Conservation (phyloP, 2,888 invertebrate genomes). For the Pandemis corylana region DNA sequence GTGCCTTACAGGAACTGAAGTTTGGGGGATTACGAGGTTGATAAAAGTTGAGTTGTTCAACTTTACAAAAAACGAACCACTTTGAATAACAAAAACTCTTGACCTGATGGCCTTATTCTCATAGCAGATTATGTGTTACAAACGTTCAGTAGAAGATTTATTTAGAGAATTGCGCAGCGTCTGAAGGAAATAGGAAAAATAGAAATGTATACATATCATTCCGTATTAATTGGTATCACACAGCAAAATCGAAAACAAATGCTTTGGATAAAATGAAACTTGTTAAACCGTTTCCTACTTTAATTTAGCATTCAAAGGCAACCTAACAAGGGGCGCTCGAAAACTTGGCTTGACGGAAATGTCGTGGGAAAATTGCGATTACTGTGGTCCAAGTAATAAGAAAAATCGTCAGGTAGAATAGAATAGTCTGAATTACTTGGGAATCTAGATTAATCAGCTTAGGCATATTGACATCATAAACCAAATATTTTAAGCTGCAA, state of each 20-base stretch:
- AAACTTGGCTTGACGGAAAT: constrained; percentile 56
- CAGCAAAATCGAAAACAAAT: constrained; percentile 26
- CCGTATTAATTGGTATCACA: neutral
- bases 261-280: constrained; percentile 35
- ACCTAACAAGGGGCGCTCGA: constrained; percentile 54
- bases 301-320: constrained; percentile 53
- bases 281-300: constrained; percentile 45
- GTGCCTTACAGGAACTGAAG: constrained; percentile 66
- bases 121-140: no score
- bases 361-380: constrained; percentile 47
- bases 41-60: constrained; percentile 49
- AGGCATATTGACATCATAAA: no score
- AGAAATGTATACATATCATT: neutral
- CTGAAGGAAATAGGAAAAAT: neutral
- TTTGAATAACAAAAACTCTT: constrained; percentile 6
- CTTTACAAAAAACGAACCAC: neutral
- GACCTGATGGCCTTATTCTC: neutral
- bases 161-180: neutral
- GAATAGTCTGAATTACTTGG: no score
- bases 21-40: constrained; percentile 53
- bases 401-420: neutral
- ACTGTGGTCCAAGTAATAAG: constrained; percentile 9
- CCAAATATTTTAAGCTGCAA: no score
- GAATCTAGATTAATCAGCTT: no score
- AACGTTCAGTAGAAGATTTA: neutral